A percentile compares a stretch with the other conserved stretches of the same genome.
These are phyloP conservation scores for Coregonus ussuriensis DNA, from an alignment of 2,797 vertebrate species.

Conservation along the genomic window DNA sequence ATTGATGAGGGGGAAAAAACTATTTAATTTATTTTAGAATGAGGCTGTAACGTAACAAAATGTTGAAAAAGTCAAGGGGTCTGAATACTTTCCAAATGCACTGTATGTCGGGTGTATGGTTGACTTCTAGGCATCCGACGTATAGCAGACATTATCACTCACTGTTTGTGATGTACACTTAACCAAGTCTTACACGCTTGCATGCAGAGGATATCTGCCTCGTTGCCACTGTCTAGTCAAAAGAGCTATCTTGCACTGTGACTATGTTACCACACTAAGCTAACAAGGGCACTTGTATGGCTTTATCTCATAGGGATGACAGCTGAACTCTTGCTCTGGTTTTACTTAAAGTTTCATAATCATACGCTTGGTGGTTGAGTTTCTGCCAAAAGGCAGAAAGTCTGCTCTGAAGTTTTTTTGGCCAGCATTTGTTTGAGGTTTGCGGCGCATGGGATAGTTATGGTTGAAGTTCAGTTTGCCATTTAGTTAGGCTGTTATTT, in stretches of 20 bases:
- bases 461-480: background rate
- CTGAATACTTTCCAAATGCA: too few species aligned
- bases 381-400: background rate
- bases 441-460: background rate
- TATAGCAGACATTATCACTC: background rate
- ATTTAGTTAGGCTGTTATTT: background rate
- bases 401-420: background rate
- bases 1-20: too few species aligned
- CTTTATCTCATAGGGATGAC: background rate
- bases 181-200: background rate
- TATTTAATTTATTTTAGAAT: too few species aligned
- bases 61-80: too few species aligned
- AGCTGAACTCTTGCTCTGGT: constrained; percentile 1
- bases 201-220: background rate
- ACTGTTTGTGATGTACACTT: background rate
- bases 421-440: constrained; percentile 2
- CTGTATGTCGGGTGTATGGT: background rate
- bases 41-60: too few species aligned
- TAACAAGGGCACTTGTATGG: background rate
- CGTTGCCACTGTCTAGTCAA: background rate
- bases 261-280: background rate
- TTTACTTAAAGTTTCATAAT: background rate
- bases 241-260: background rate
- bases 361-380: background rate
- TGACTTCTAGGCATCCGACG: background rate